phyloP scores from a whole-genome alignment of 2,113 vertebrate genomes.

The Jacana jacana region DNA sequence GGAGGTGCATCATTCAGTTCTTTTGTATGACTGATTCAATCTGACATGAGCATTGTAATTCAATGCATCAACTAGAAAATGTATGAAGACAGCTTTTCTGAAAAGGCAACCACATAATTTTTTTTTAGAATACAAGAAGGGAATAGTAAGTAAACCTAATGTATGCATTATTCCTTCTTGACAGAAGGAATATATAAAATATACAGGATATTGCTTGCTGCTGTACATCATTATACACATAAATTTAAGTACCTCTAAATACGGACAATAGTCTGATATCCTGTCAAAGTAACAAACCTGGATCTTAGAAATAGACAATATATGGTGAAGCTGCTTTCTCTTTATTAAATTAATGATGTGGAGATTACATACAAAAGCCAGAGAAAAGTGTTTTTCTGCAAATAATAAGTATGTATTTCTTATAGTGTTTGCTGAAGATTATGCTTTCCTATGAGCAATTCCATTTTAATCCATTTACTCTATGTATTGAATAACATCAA shows the following conservation, averaged over 20 bases:
- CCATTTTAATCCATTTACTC: background rate
- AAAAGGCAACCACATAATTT: conserved; percentile 27
- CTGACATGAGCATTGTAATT: conserved; percentile 59
- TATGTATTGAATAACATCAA: background rate
- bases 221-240: background rate
- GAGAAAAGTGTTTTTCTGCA: background rate
- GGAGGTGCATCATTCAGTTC: conserved; percentile 44
- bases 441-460: background rate
- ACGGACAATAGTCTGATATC: background rate
- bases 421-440: background rate
- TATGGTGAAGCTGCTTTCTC: background rate
- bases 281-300: background rate
- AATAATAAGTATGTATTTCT: background rate
- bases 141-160: background rate
- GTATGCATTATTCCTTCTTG: background rate
- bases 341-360: background rate
- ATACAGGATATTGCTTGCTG: too few relatives aligned
- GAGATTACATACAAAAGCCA: background rate
- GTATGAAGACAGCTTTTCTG: conserved; percentile 46
- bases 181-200: background rate
- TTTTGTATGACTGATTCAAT: conserved; percentile 6
- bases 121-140: background rate
- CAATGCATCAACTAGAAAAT: conserved; percentile 60
- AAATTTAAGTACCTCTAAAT: background rate
- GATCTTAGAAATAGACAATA: background rate